These are phyloP conservation scores for Conistra vaccinii DNA, from an alignment of 2,888 invertebrate species.

Conservation along the genomic window DNA sequence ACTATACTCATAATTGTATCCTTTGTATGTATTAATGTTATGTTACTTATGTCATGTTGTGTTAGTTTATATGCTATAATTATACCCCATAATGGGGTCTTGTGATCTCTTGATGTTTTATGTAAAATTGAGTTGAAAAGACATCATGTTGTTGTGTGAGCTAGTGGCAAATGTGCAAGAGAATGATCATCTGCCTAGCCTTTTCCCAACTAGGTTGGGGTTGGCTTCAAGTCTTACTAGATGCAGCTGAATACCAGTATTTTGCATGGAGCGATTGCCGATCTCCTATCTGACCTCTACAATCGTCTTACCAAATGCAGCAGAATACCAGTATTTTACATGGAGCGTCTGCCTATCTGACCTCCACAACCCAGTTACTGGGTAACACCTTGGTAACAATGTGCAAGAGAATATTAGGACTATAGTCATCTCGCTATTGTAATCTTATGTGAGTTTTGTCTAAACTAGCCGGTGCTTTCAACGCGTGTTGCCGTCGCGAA, in stretches of 20 bases:
- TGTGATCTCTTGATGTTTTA: neutral
- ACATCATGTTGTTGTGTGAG: neutral
- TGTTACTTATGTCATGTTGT: slow-evolving; percentile 12
- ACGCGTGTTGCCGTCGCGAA: no score
- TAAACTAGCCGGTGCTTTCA: no score
- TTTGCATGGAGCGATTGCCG: neutral
- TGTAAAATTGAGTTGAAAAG: neutral
- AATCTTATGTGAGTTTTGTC: no score
- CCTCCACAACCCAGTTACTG: neutral
- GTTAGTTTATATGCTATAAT: neutral
- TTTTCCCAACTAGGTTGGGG: neutral
- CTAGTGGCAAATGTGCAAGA: neutral
- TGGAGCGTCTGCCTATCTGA: neutral
- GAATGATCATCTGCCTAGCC: neutral
- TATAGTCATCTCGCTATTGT: no score
- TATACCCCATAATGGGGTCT: neutral
- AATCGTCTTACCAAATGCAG: neutral
- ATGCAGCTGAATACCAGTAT: neutral
- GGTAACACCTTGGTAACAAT: neutral
- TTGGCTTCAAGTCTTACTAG: neutral
- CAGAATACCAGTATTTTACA: neutral
- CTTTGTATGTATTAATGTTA: slow-evolving; percentile 30
- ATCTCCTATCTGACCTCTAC: neutral
- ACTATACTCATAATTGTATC: slow-evolving; percentile 48
- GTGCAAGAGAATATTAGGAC: neutral